Base-by-base conservation (phyloP, 2,888 invertebrate genomes). In the Digitonthophagus gazella region DNA sequence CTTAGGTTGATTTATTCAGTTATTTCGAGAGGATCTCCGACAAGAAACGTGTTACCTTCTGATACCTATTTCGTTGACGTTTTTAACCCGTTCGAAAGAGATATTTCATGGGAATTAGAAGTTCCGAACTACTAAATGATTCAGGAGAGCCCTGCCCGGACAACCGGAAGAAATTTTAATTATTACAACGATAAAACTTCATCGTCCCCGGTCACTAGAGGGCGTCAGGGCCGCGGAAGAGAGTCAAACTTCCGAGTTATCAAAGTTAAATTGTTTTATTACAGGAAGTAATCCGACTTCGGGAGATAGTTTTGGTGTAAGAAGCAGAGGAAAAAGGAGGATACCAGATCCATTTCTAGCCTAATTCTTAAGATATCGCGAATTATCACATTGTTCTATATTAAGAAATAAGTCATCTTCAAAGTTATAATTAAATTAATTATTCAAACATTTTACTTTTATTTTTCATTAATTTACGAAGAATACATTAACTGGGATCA, bases 1-100 rank as follows among this genome's bases (percentile, higher is more conserved):
- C 77, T 78, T 78, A 79, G 78, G 74, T 75, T 79, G 78, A 79
- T 79, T 79, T 79, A 79, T 79, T 75, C 76, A 79, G 78, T 77
- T 78, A 78, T 78, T 78, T 58, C 76, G 77, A 75, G 76, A 44
- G 22, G 22, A 6, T 22, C 22, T 4, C 74, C 72, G 65, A 69
- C 66, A 66, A 58, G 11, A 61, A 19, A 44, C 65, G 58, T 66
- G 64, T 61, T 65, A n/a, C 22, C 16, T n/a, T 58, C 64, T 56
- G 64, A 56, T 67, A 64, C 63, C 64, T 65, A 15, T 28, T 55
- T n/a, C 20, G 14, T 65, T 56, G 11, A 14, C n/a, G n/a, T 28
- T 65, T 56, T 65, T 58, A 58, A 68, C 65, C 57, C 58, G 44
- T 68, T 68, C 57, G 22, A 57, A 18, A 56, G 58, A 18, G 63